Evolutionary conservation across 2,888 invertebrate species (phyloP), one percentile per base, ranked within the genome.

Genomic region (Diarsia dahlii): DNA sequence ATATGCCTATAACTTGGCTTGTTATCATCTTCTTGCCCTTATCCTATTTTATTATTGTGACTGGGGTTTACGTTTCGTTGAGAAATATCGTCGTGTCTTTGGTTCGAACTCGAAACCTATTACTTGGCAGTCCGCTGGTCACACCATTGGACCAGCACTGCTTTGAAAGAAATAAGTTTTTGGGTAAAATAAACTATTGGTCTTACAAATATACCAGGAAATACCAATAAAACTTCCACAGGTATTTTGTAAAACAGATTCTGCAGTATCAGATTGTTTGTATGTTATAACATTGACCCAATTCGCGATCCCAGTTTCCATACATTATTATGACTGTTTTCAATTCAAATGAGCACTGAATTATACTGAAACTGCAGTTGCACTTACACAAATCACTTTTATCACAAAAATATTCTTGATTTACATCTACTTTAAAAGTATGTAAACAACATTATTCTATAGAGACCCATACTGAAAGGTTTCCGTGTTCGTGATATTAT

Each of bases 381-480:
- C 70, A 74, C 39, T 69, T n/a, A 68, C 62, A 82, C 73, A 81
- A 81, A 79, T 79, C 74, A 74, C 52, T 76, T 81, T 82, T 76
- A 79, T 76, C 39, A 50, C 48, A 63, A 84, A 74, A 71, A 76
- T 60, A 76, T 54, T 71, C 63, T 56, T 72, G 71, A 79, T 84
- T 84, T 84, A 76, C 71, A 52, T 84, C 28, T 54, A 64, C 45
- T 64, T 71, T 58, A 12, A 50, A 48, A 52, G 39, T 62, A 66
- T 39, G 78, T 78, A 74, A 84, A 85, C 82, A 84, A 76, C 56
- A 67, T 76, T 79, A 69, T 63, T 23, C 3, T 46, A 13, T 34
- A 45, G 18, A 70, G 8, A 5, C 39, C 39, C 39, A 39, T 39
- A 8, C 8, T 39, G 39, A 8, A 39, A 39, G 5, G 39, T 8